Conservation (phyloP, 1,140 invertebrate species). For the Plectus sambesii region DNA sequence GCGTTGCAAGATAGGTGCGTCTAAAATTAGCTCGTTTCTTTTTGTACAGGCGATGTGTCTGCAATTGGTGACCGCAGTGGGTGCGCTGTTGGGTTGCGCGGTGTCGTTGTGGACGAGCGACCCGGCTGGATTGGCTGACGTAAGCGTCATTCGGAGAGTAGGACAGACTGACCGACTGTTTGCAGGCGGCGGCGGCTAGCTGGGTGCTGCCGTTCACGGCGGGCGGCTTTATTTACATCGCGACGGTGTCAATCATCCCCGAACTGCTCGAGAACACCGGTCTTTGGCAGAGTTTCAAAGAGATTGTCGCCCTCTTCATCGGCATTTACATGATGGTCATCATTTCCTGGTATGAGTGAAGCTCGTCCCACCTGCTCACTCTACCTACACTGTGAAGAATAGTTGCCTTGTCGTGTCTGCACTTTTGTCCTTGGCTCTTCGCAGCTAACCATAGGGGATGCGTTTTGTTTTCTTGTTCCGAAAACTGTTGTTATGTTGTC, state of each 20-base stretch:
- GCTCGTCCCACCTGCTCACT: too few species aligned
- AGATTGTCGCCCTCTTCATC: slow-evolving; percentile 32
- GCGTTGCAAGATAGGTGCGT: not conserved
- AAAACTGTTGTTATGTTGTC: too few species aligned
- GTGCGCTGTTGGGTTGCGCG: slow-evolving; percentile 58
- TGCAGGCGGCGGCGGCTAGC: slow-evolving; percentile 59
- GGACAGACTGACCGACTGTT: not conserved
- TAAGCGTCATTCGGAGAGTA: too few species aligned
- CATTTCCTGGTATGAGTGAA: slow-evolving; percentile 38
- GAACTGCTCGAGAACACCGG: slow-evolving; percentile 59
- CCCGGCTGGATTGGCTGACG: slow-evolving; percentile 36
- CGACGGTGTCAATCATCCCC: slow-evolving; percentile 87
- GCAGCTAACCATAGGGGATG: too few species aligned
- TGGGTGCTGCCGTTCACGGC: slow-evolving; percentile 90
- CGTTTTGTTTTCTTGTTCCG: too few species aligned
- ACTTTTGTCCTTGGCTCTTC: too few species aligned
- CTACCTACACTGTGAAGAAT: too few species aligned
- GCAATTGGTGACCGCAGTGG: slow-evolving; percentile 81
- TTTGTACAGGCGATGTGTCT: slow-evolving; percentile 67
- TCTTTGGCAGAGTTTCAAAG: slow-evolving; percentile 32
- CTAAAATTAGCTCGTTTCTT: slow-evolving; percentile 18
- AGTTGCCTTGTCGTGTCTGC: too few species aligned
- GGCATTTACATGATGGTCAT: slow-evolving; percentile 41
- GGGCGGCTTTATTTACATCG: slow-evolving; percentile 95
- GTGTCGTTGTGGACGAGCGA: slow-evolving; percentile 35